phyloP scores from a whole-genome alignment of 2,888 invertebrate genomes.

The Drosophila mulleri region DNA sequence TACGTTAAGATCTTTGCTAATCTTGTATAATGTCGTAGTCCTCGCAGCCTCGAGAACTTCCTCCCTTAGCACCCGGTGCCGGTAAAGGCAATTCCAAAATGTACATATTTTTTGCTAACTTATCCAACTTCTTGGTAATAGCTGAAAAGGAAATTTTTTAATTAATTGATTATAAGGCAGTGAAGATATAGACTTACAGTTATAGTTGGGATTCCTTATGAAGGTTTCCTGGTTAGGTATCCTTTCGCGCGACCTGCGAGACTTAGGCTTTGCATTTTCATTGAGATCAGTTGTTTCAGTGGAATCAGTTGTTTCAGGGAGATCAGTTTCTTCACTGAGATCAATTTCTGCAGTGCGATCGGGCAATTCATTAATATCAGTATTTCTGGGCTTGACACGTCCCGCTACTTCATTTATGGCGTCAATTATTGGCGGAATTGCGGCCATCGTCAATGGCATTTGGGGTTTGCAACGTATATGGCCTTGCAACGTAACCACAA shows the following conservation, averaged over 20 bases:
- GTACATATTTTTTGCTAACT: neutral
- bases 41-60: constrained; percentile 37
- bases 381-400: no score
- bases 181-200: constrained; percentile 1
- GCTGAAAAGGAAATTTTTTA: constrained; percentile 8
- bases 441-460: no score
- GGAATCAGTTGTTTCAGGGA: no score
- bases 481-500: neutral
- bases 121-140: constrained; percentile 6
- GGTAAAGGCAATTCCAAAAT: constrained; percentile 18
- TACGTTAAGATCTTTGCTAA: neutral
- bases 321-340: no score
- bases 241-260: no score
- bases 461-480: constrained; percentile 8
- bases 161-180: neutral
- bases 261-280: no score
- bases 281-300: neutral
- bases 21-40: neutral
- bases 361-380: neutral
- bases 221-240: constrained; percentile 26
- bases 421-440: no score
- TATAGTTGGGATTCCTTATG: constrained; percentile 47
- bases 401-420: no score
- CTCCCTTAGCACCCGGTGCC: constrained; percentile 26
- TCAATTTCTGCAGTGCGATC: neutral